Conservation (phyloP, 2,888 invertebrate genomes). For the Sminthurinus aureus region DNA sequence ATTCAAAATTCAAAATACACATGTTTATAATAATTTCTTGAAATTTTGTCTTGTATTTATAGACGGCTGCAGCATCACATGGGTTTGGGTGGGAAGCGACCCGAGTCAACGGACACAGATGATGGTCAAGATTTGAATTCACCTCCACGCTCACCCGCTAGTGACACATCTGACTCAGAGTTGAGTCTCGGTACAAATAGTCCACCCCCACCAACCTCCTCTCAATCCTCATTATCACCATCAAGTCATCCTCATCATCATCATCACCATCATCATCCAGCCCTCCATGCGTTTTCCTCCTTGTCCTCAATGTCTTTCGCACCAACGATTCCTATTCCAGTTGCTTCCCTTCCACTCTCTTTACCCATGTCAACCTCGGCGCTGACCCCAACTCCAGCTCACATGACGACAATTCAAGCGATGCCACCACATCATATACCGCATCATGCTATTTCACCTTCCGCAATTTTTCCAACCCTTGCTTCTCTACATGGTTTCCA, state of each 20-base stretch:
- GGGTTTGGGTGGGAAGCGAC: constrained; percentile 55
- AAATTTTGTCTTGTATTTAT: neutral
- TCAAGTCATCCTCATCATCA: constrained; percentile 51
- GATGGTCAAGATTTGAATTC: constrained; percentile 54
- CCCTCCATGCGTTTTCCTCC: constrained; percentile 47
- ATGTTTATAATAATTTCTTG: neutral
- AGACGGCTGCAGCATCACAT: constrained; percentile 58
- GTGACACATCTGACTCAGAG: constrained; percentile 58
- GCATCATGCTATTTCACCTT: constrained; percentile 51
- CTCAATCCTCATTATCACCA: constrained; percentile 50
- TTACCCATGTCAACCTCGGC: constrained; percentile 44
- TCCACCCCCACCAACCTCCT: constrained; percentile 57
- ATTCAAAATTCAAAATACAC: neutral
- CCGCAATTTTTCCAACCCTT: constrained; percentile 55
- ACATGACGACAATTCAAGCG: constrained; percentile 45
- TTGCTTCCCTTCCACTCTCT: constrained; percentile 54
- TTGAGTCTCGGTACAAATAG: constrained; percentile 58
- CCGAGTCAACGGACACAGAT: constrained; percentile 57
- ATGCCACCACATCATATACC: constrained; percentile 50
- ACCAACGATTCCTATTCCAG: constrained; percentile 53
- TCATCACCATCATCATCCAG: constrained; percentile 51
- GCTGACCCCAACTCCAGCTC: constrained; percentile 53
- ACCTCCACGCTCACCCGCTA: constrained; percentile 55
- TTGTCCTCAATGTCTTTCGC: constrained; percentile 46
- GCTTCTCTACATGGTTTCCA: constrained; percentile 58